Evolutionary conservation across 53 echinoderm and acorn worm genomes (phyloP), one percentile per base, ranked within the genome.

Genomic region (Actinopyga echinites): DNA sequence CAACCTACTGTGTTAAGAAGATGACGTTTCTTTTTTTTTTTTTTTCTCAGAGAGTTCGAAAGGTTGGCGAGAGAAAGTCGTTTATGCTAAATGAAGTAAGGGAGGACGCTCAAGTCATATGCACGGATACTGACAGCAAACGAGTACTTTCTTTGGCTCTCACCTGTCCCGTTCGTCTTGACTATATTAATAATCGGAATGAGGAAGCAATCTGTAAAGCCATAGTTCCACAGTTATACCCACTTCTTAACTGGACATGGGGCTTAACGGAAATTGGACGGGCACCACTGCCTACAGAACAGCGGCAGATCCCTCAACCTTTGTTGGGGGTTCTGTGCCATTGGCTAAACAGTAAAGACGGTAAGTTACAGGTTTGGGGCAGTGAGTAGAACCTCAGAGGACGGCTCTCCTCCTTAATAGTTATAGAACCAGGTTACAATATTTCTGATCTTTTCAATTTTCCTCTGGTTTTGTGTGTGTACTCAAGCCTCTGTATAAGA

Each of bases 321-420:
- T 7, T 49, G 13, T 24, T 75, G 25, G 29, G 12, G 20, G 52
- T 75, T 3, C 43, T 75, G 3, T 26, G 75, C 26, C 25, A 75
- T 24, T 75, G 75, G 75, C 24, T 75, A 29, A 75, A 75, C 49
- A 75, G 75, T 52, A 75, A 40, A 30, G 75, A 75, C 24, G 75
- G 75, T 75, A 28, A 40, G 75, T 43, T 30, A 8, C 3, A 49
- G 13, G 15, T 49, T 0, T 49, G 13, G 49, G 49, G 0, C 13
- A 2, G 44, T 8, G n/a, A n/a, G n/a, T n/a, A n/a, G n/a, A n/a
- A n/a, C n/a, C n/a, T n/a, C n/a, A n/a, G n/a, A n/a, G n/a, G n/a
- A n/a, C n/a, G n/a, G n/a, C n/a, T n/a, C n/a, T 15, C 49, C 49
- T 17, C 17, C 49, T 6, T 49, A n/a, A n/a, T n/a, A n/a, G n/a